Conservation (phyloP, 2,888 invertebrate genomes). For the Sympetrum striolatum region DNA sequence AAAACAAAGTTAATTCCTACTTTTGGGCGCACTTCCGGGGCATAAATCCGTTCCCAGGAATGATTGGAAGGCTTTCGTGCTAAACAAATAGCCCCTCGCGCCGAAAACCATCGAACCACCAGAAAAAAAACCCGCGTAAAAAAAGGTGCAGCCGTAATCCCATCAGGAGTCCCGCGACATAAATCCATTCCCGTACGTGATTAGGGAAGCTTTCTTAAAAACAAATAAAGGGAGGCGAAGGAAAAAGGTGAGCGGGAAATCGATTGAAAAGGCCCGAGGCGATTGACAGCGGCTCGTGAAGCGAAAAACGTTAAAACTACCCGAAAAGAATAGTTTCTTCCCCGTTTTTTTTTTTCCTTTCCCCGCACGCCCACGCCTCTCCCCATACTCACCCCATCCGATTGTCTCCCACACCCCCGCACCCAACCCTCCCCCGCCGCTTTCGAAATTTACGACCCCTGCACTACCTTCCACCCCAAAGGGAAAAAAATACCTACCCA, state of each 20-base stretch:
- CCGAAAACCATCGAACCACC: background rate
- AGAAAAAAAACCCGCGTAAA: background rate
- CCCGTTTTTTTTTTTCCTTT: background rate
- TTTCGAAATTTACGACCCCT: constrained; percentile 13
- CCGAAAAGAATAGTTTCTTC: background rate
- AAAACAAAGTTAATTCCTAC: background rate
- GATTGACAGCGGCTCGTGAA: background rate
- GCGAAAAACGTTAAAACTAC: background rate
- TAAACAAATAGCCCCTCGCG: background rate
- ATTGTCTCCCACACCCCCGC: background rate
- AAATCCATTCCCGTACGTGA: constrained; percentile 19
- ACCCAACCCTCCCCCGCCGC: background rate
- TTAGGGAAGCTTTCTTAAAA: background rate
- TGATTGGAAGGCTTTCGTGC: background rate
- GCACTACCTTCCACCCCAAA: background rate
- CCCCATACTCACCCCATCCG: background rate
- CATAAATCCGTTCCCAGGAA: constrained; percentile 9
- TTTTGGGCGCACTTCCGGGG: background rate
- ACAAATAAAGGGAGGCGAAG: background rate
- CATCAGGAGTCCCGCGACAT: background rate
- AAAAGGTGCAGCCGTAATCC: background rate
- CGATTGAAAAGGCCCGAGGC: background rate
- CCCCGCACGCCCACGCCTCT: background rate
- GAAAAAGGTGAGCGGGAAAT: background rate
- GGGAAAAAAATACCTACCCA: background rate